Conservation (phyloP, 1,140 invertebrate genomes). For the Brachionus rubens region DNA sequence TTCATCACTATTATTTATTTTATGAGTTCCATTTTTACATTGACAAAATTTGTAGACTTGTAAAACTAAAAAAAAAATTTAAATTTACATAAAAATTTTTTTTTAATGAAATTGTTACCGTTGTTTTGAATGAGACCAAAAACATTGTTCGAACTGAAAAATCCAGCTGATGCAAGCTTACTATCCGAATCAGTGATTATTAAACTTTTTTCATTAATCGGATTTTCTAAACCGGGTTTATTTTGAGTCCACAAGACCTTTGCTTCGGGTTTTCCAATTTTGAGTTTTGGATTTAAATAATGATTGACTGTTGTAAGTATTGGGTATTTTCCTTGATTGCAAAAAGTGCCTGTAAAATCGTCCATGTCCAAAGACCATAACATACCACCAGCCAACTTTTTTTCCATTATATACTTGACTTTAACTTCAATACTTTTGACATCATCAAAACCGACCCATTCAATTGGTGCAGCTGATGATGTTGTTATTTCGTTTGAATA, state of each 20-base stretch:
- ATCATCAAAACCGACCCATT: slow-evolving; percentile 92
- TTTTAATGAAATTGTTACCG: not conserved
- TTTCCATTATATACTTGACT: slow-evolving; percentile 43
- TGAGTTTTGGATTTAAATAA: not conserved
- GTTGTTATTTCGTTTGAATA: slow-evolving; percentile 74
- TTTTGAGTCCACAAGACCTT: not conserved
- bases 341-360: slow-evolving; percentile 63
- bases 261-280: not conserved
- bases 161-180: not conserved
- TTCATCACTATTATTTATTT: not conserved
- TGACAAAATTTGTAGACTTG: slow-evolving; percentile 46
- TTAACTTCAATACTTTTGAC: slow-evolving; percentile 52
- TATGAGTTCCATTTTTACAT: slow-evolving; percentile 43
- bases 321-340: slow-evolving; percentile 77
- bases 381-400: slow-evolving; percentile 45
- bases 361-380: slow-evolving; percentile 49
- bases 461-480: slow-evolving; percentile 52
- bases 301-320: slow-evolving; percentile 79
- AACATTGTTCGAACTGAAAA: slow-evolving; percentile 2
- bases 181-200: not conserved
- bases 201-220: not conserved
- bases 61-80: slow-evolving; percentile 21
- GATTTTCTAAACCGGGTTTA: not conserved
- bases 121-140: slow-evolving; percentile 28
- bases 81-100: not conserved